Evolutionary conservation across 2,797 vertebrate species (phyloP).

Genomic region (Pipistrellus nathusii): DNA sequence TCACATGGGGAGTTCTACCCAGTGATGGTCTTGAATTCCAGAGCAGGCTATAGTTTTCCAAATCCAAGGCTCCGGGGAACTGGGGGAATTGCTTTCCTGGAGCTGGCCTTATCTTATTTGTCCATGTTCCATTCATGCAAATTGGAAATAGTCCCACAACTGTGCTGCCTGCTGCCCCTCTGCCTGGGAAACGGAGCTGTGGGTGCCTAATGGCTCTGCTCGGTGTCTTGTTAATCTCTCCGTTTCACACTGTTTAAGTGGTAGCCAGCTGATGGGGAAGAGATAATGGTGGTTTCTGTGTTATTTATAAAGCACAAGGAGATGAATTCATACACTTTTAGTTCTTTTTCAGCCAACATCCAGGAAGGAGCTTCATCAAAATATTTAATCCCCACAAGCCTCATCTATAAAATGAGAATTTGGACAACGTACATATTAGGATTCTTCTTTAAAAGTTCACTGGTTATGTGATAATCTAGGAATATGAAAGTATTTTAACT

Average conservation of each 20-base stretch:
- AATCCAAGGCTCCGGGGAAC: not conserved
- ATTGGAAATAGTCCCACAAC: not conserved
- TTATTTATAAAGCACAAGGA: not conserved
- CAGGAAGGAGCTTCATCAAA: not conserved
- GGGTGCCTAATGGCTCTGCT: not conserved
- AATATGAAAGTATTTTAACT: not conserved
- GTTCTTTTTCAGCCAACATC: not conserved
- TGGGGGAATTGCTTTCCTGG: conserved; percentile 48
- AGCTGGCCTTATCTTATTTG: conserved; percentile 59
- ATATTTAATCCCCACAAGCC: not conserved
- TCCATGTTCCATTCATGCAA: conserved; percentile 40
- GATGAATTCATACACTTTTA: not conserved
- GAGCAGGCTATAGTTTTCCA: conserved; percentile 3
- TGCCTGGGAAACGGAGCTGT: not conserved
- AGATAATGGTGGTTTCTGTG: not conserved
- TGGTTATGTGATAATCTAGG: not conserved
- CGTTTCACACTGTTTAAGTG: not conserved
- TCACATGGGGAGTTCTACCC: not conserved
- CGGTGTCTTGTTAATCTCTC: not conserved
- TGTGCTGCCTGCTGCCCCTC: conserved; percentile 21
- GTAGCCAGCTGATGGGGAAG: not conserved
- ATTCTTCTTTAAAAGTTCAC: not conserved
- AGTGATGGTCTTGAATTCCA: conserved; percentile 52
- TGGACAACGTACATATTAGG: not conserved
- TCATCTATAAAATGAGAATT: conserved; percentile 19